phyloP scores from a whole-genome alignment of 2,113 vertebrate genomes.

The Chloebia gouldiae region DNA sequence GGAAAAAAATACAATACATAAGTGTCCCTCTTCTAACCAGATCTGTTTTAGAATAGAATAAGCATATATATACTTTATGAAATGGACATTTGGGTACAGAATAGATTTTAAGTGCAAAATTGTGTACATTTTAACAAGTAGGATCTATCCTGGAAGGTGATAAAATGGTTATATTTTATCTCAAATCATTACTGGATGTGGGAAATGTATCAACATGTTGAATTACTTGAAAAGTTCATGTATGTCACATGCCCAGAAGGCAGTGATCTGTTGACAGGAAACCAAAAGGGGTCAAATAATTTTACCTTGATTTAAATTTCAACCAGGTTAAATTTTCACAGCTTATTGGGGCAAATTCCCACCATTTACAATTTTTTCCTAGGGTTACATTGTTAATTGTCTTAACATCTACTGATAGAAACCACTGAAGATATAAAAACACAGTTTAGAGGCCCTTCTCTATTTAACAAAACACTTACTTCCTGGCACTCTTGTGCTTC shows the following conservation, averaged over 20 bases:
- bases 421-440: neutral
- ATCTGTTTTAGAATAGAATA: neutral
- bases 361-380: neutral
- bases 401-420: neutral
- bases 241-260: slow-evolving; percentile 10
- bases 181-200: neutral
- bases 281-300: neutral
- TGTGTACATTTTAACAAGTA: neutral
- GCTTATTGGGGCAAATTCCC: neutral
- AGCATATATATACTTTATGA: neutral
- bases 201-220: neutral
- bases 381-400: neutral
- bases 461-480: neutral
- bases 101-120: neutral
- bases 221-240: slow-evolving; percentile 2
- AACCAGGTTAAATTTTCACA: neutral
- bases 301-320: slow-evolving; percentile 33
- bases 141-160: neutral
- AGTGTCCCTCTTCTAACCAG: neutral
- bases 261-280: slow-evolving; percentile 10
- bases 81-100: neutral
- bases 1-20: neutral
- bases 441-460: neutral
- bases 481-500: neutral
- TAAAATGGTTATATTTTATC: neutral